A percentile compares a stretch with the other conserved stretches of the same genome.
Evolutionary conservation across 2,888 invertebrate genomes (phyloP).

Genomic region (Andrena flavipes): DNA sequence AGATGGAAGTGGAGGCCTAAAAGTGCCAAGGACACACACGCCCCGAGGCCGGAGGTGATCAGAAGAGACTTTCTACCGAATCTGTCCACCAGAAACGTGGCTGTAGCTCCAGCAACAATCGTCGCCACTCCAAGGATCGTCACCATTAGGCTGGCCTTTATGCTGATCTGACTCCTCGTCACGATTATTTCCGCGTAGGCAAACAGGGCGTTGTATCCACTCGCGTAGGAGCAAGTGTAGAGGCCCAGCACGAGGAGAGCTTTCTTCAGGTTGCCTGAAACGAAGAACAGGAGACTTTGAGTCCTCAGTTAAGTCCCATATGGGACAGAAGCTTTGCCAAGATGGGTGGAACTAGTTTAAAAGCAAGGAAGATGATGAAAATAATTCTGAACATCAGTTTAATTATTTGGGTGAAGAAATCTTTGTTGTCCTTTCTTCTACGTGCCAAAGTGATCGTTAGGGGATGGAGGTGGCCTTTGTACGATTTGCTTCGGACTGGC

Average conservation of each 20-base stretch:
- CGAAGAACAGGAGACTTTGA: neutral
- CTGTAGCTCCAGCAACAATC: constrained; percentile 84
- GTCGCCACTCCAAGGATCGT: constrained; percentile 86
- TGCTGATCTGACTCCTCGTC: constrained; percentile 78
- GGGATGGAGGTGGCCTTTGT: too few relatives aligned
- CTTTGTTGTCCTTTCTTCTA: too few relatives aligned
- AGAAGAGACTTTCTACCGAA: constrained; percentile 85
- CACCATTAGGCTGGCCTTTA: constrained; percentile 83
- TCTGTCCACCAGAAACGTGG: constrained; percentile 85
- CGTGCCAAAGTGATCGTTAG: too few relatives aligned
- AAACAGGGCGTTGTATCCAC: constrained; percentile 84
- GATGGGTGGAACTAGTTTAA: too few relatives aligned
- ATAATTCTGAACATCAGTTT: too few relatives aligned
- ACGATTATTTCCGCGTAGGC: constrained; percentile 84
- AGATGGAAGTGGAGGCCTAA: constrained; percentile 80
- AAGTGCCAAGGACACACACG: constrained; percentile 75
- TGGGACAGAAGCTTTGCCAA: too few relatives aligned
- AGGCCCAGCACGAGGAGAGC: constrained; percentile 84
- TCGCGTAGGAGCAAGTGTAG: constrained; percentile 86
- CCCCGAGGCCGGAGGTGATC: constrained; percentile 83
- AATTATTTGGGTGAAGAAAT: too few relatives aligned
- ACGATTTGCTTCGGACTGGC: neutral
- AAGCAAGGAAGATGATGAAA: too few relatives aligned
- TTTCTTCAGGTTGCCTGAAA: constrained; percentile 82
- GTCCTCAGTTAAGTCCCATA: too few relatives aligned